These are phyloP conservation scores for Brachionus calyciflorus DNA, from an alignment of 1,140 invertebrate genomes.

Conservation along the genomic window DNA sequence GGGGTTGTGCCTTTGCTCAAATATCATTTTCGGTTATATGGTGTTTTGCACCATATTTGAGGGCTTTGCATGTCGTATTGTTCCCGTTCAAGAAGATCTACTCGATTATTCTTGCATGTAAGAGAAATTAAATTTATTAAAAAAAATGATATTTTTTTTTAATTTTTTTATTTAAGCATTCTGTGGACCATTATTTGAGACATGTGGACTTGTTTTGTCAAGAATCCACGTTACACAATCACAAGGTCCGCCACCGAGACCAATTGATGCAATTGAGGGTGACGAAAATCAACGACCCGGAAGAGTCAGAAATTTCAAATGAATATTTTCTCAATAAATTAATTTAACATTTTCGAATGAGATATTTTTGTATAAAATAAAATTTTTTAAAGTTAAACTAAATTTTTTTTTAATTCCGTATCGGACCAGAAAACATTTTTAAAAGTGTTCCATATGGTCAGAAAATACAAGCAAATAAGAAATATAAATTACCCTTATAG, in stretches of 20 bases:
- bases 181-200: conserved; percentile 32
- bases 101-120: conserved; percentile 26
- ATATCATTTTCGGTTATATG: conserved; percentile 38
- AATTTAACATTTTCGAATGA: too few species aligned
- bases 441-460: too few species aligned
- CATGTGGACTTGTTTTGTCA: background rate
- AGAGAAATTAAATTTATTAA: background rate
- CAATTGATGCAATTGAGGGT: conserved; percentile 34
- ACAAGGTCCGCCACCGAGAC: conserved; percentile 30
- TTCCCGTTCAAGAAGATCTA: conserved; percentile 8
- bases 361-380: too few species aligned
- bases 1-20: conserved; percentile 31
- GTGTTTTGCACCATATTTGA: conserved; percentile 10
- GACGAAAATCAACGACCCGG: conserved; percentile 23
- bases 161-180: background rate
- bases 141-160: background rate
- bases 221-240: conserved; percentile 36
- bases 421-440: too few species aligned
- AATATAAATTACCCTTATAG: too few species aligned
- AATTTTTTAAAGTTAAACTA: too few species aligned
- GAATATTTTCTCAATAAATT: too few species aligned
- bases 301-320: conserved; percentile 18
- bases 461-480: too few species aligned
- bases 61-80: conserved; percentile 8
- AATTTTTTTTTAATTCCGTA: too few species aligned